Evolutionary conservation across 2,888 invertebrate species (phyloP).

Genomic region (Athripsodes cinereus): DNA sequence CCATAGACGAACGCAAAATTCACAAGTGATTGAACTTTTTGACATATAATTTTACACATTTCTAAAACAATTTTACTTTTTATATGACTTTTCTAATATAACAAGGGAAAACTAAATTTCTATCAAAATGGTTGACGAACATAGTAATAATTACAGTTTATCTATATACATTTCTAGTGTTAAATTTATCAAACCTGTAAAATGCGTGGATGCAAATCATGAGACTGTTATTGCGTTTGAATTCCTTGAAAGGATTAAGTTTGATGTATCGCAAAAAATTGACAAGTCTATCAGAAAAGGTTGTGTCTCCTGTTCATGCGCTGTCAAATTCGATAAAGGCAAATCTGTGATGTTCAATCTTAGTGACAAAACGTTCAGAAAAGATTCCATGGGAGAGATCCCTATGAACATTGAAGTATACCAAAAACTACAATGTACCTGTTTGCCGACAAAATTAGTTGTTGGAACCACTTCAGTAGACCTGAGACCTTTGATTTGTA

Average conservation of each 20-base stretch:
- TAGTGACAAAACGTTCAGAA: neutral
- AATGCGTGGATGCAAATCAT: conserved; percentile 14
- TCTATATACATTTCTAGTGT: conserved; percentile 9
- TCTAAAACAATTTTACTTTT: no score
- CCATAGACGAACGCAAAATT: neutral
- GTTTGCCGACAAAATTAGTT: conserved; percentile 14
- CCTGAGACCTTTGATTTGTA: conserved; percentile 1
- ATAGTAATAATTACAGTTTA: conserved; percentile 7
- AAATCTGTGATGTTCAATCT: conserved; percentile 1
- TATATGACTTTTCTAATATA: neutral
- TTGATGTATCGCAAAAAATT: conserved; percentile 9
- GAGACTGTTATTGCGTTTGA: conserved; percentile 8
- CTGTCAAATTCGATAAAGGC: conserved; percentile 10
- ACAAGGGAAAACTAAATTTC: neutral
- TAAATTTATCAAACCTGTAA: conserved; percentile 8
- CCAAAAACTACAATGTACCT: conserved; percentile 13
- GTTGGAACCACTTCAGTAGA: conserved; percentile 6
- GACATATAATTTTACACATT: neutral
- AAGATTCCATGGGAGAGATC: neutral
- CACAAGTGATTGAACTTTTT: neutral
- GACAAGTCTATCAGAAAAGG: neutral
- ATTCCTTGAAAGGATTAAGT: conserved; percentile 9
- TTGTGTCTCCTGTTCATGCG: neutral
- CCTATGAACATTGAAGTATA: conserved; percentile 8
- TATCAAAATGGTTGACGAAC: neutral